phyloP scores from a whole-genome alignment of 1,140 invertebrate species.

The Lucilia cuprina region DNA sequence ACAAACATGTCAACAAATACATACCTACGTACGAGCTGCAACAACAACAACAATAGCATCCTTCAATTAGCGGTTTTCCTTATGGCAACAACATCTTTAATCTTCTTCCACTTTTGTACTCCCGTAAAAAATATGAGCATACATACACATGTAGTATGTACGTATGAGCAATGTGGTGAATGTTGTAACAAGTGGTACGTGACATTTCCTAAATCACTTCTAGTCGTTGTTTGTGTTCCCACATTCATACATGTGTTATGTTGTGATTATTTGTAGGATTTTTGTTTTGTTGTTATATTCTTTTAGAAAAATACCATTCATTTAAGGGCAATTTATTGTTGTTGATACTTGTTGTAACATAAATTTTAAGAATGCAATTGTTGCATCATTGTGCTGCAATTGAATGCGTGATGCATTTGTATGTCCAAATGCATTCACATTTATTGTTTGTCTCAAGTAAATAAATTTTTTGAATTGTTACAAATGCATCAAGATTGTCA shows the following conservation, averaged over 20 bases:
- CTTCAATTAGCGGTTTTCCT: conserved; percentile 30
- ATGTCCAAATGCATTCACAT: not conserved
- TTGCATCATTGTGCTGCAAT: not conserved
- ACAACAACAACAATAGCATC: not conserved
- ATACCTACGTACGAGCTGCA: too few species aligned
- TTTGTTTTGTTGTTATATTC: not conserved
- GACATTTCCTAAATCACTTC: conserved; percentile 30
- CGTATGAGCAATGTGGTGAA: not conserved
- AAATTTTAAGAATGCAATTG: not conserved
- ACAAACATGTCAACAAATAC: too few species aligned
- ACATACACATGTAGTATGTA: too few species aligned
- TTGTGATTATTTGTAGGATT: not conserved
- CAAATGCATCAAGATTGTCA: not conserved
- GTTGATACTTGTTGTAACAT: not conserved
- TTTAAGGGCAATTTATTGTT: not conserved
- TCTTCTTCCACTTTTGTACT: not conserved
- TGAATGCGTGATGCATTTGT: not conserved
- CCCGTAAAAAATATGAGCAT: too few species aligned
- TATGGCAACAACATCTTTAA: conserved; percentile 24
- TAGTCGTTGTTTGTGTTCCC: not conserved
- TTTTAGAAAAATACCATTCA: not conserved
- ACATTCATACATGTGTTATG: not conserved
- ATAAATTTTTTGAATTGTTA: not conserved
- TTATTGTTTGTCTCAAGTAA: not conserved
- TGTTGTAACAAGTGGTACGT: conserved; percentile 24